Evolutionary conservation across 1,140 invertebrate genomes (phyloP).

Genomic region (Sesamia nonagrioides): DNA sequence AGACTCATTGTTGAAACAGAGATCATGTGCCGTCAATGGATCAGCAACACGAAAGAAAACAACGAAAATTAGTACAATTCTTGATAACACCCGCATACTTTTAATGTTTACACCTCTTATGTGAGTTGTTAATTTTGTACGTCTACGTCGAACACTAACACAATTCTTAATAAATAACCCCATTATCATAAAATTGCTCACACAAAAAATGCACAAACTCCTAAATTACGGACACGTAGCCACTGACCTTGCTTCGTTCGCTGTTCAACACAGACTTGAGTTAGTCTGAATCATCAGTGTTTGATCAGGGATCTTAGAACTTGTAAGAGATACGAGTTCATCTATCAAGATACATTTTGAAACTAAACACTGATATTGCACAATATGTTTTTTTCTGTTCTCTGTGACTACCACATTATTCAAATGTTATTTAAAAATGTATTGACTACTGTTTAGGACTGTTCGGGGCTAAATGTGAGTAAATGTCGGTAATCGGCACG

Average conservation of each 20-base stretch:
- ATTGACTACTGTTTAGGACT: conserved; percentile 28
- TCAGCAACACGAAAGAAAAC: conserved; percentile 14
- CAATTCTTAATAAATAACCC: conserved; percentile 66
- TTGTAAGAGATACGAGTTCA: conserved; percentile 19
- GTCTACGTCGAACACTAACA: conserved; percentile 66
- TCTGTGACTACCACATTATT: not conserved
- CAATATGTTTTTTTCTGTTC: not conserved
- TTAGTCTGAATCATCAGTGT: conserved; percentile 68
- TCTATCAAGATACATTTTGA: conserved; percentile 14
- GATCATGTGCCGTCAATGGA: not conserved
- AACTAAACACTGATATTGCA: not conserved
- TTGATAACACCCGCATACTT: conserved; percentile 55
- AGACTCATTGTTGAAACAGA: conserved; percentile 35
- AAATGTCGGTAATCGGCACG: conserved; percentile 36
- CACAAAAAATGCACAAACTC: conserved; percentile 56
- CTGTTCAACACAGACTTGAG: conserved; percentile 50
- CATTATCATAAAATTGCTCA: conserved; percentile 56
- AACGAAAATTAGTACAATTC: conserved; percentile 35
- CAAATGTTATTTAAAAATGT: not conserved
- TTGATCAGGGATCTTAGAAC: conserved; percentile 54
- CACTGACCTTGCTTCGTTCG: conserved; percentile 67
- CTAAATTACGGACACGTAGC: conserved; percentile 54
- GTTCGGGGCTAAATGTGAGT: conserved; percentile 18
- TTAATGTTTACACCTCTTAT: conserved; percentile 49
- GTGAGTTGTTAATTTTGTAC: conserved; percentile 55